Evolutionary conservation across 2,113 vertebrate species (phyloP), one percentile per base, ranked within the genome.

Genomic region (Tachysurus fulvidraco): DNA sequence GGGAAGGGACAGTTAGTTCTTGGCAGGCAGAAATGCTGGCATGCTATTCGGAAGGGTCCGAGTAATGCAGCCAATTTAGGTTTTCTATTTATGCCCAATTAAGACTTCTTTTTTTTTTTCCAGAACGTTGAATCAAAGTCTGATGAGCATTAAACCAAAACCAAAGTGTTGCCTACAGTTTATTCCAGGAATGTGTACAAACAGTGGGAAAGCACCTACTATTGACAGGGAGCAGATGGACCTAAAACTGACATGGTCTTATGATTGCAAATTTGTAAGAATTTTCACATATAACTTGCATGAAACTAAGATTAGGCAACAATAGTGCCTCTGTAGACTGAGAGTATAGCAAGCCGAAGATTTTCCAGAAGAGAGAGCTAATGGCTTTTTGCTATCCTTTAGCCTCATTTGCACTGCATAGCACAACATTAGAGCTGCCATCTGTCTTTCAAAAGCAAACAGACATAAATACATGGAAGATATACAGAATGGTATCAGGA

Each of bases 131-230:
- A 86, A 86, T 82, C 81, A 77, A 59, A 82, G 41, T 25, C 54
- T 55, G 23, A 44, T 9, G 30, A 36, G 41, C 59, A n/a, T 41
- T 65, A 87, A 77, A 83, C 67, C 69, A 77, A 73, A 83, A 44
- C 71, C 59, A 83, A 77, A 55, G 19, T 28, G 3, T 30, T 71
- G 77, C 21, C 52, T 81, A 54, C 12, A 50, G 25, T 41, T 71
- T 81, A n/a, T 67, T 83, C 71, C 71, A 65, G 86, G 81, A 87
- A 87, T 83, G 80, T 87, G 67, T 76, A 46, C 44, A 55, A 54
- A 60, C n/a, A 52, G 60, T 78, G 25, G 59, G 67, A 65, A 77
- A 73, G 67, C 44, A 83, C 67, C 69, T 76, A 59, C 64, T 36
- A 57, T n/a, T 81, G n/a, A 57, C 46, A 65, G 55, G 46, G 17